Evolutionary conservation across 1,140 invertebrate genomes (phyloP).

Genomic region (Drosophila melanogaster): Release_6_plus_ISO1_MT NT_033777.3:10469001-10469500

Average conservation of each 20-base stretch:
- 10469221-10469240: conserved; percentile 83
- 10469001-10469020: conserved; percentile 78
- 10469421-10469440: not conserved
- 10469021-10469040: conserved; percentile 14
- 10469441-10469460: conserved; percentile 1
- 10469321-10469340: conserved; percentile 78
- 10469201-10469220: conserved; percentile 58
- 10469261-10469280: conserved; percentile 78
- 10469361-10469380: conserved; percentile 80
- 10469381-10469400: conserved; percentile 77
- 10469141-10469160: conserved; percentile 75
- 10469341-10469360: conserved; percentile 78
- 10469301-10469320: not conserved
- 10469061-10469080: conserved; percentile 21
- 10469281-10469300: conserved; percentile 46
- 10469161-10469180: conserved; percentile 80
- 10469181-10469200: conserved; percentile 76
- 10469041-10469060: no score
- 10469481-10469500: conserved; percentile 82
- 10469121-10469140: conserved; percentile 65
- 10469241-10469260: conserved; percentile 78
- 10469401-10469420: conserved; percentile 76
- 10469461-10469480: conserved; percentile 79
- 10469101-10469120: conserved; percentile 58
- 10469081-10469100: not conserved